Evolutionary conservation across 2,888 invertebrate genomes (phyloP).

Genomic region (Sesia apiformis): DNA sequence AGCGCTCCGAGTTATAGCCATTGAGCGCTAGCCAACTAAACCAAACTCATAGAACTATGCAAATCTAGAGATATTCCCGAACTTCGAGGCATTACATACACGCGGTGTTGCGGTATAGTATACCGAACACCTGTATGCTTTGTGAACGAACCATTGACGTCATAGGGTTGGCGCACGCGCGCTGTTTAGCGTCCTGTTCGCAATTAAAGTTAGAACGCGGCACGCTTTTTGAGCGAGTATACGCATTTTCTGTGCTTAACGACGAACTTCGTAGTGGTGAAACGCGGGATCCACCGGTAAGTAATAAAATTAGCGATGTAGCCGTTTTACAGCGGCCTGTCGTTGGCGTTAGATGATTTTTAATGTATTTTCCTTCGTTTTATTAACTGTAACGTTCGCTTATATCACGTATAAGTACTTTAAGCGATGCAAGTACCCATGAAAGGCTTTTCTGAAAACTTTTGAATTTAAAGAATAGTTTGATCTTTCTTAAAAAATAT

Average conservation of each 20-base stretch:
- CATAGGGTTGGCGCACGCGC: slow-evolving; percentile 50
- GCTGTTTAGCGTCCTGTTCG: slow-evolving; percentile 14
- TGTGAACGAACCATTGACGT: slow-evolving; percentile 70
- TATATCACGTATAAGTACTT: too few relatives aligned
- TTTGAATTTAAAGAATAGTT: too few relatives aligned
- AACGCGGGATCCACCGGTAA: slow-evolving; percentile 52
- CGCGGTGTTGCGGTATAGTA: not conserved
- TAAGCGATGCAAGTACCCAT: too few relatives aligned
- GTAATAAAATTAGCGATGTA: slow-evolving; percentile 18
- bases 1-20: too few relatives aligned
- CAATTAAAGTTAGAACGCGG: slow-evolving; percentile 35
- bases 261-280: slow-evolving; percentile 17
- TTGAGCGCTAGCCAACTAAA: too few relatives aligned
- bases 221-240: slow-evolving; percentile 37
- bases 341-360: too few relatives aligned
- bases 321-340: too few relatives aligned
- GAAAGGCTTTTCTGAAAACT: too few relatives aligned
- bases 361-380: too few relatives aligned
- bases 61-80: not conserved
- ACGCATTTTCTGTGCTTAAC: slow-evolving; percentile 21
- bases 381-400: too few relatives aligned
- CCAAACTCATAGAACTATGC: too few relatives aligned
- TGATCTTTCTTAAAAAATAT: too few relatives aligned
- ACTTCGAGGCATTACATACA: not conserved
- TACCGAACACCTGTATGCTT: slow-evolving; percentile 55